A percentile compares a stretch with the other conserved stretches of the same genome.
Conservation (phyloP, 2,888 invertebrate species). For the Drosophila hamatofila region DNA sequence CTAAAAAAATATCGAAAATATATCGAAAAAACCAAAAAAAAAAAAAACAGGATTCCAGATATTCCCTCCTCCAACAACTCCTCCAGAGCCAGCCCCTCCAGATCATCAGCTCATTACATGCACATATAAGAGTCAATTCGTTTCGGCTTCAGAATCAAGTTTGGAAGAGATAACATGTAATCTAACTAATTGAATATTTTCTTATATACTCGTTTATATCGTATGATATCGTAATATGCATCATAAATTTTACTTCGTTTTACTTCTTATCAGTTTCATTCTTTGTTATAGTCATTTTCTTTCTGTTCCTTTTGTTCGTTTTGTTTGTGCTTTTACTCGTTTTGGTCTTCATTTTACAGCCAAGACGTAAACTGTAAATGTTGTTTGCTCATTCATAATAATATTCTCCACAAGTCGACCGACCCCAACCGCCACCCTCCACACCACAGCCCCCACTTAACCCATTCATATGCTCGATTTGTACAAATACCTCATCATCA, state of each 20-base stretch:
- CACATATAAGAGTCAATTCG: slow-evolving; percentile 86
- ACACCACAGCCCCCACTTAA: background rate
- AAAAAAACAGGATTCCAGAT: slow-evolving; percentile 90
- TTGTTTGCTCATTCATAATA: slow-evolving; percentile 36
- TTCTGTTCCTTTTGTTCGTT: slow-evolving; percentile 52
- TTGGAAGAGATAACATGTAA: slow-evolving; percentile 89
- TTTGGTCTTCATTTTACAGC: slow-evolving; percentile 59
- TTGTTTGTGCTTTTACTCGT: slow-evolving; percentile 53
- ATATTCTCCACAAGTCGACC: background rate
- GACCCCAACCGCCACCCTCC: background rate
- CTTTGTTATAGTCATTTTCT: slow-evolving; percentile 40
- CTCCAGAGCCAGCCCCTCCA: slow-evolving; percentile 93
- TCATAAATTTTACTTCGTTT: slow-evolving; percentile 15
- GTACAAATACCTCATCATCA: slow-evolving; percentile 24
- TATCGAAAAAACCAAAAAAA: no score
- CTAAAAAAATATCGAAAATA: slow-evolving; percentile 27
- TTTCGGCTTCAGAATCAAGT: slow-evolving; percentile 88
- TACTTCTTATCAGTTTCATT: slow-evolving; percentile 46
- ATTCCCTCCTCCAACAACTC: slow-evolving; percentile 93
- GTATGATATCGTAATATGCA: slow-evolving; percentile 59
- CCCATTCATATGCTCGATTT: slow-evolving; percentile 24
- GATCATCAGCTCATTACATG: slow-evolving; percentile 89
- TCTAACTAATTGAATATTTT: slow-evolving; percentile 81
- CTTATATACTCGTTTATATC: slow-evolving; percentile 65
- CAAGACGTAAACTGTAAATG: slow-evolving; percentile 56